Conservation (phyloP, 2,113 vertebrate species). For the Mungos mungo region DNA sequence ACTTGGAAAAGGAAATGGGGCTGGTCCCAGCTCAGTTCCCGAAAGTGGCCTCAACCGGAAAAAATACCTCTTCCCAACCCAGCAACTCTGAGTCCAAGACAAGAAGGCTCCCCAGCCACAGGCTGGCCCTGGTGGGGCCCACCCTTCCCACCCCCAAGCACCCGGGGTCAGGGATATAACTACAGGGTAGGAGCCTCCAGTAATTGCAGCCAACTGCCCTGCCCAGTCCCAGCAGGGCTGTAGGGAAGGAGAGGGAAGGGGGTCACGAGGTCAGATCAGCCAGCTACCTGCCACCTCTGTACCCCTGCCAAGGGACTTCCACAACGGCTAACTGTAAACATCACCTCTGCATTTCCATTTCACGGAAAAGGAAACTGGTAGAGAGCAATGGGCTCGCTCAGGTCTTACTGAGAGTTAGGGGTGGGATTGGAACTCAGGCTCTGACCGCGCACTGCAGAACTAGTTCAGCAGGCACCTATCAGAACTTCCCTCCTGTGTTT, state of each 20-base stretch:
- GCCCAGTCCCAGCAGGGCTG: conserved; percentile 45
- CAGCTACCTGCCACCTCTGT: neutral
- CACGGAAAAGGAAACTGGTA: neutral
- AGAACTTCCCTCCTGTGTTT: neutral
- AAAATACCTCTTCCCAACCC: conserved; percentile 79
- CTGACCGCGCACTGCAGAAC: neutral
- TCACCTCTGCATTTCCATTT: neutral
- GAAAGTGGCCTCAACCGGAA: conserved; percentile 76
- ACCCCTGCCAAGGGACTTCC: conserved; percentile 18
- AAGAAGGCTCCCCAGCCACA: conserved; percentile 59
- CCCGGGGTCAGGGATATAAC: conserved; percentile 72
- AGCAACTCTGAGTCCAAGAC: conserved; percentile 70
- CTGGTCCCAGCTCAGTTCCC: conserved; percentile 58
- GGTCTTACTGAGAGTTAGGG: neutral
- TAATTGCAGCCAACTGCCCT: conserved; percentile 57
- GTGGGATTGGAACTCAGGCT: neutral
- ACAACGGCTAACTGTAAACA: neutral
- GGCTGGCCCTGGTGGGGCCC: conserved; percentile 52
- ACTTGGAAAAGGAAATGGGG: conserved; percentile 71
- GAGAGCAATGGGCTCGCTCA: neutral
- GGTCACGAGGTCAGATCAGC: neutral
- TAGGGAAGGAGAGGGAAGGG: conserved; percentile 46
- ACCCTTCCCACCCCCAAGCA: conserved; percentile 65
- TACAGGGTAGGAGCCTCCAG: conserved; percentile 67
- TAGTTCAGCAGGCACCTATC: neutral